Percentiles rank a stretch among this genome's conserved stretches.
These are phyloP conservation scores for Achatina immaculata DNA, from an alignment of 1,140 invertebrate genomes.

Conservation along the genomic window DNA sequence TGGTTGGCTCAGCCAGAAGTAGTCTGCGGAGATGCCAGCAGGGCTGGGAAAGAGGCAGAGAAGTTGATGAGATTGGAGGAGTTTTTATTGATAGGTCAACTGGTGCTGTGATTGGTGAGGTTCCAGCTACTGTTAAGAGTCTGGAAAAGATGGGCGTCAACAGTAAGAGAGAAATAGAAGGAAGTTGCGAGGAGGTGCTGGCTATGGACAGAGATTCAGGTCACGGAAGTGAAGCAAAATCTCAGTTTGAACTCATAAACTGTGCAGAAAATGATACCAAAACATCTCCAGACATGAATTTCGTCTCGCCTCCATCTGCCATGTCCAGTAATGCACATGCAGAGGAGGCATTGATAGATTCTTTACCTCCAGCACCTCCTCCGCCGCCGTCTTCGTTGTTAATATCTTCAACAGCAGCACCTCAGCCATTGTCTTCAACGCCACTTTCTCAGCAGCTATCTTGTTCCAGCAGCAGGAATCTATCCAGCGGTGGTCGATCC, in stretches of 20 bases:
- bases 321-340: background rate
- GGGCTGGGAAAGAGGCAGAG: conserved; percentile 22
- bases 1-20: conserved; percentile 13
- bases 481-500: conserved; percentile 6
- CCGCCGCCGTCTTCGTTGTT: conserved; percentile 3
- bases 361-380: background rate
- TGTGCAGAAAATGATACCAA: background rate
- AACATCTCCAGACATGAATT: background rate
- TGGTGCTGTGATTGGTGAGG: conserved; percentile 21
- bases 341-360: background rate
- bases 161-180: background rate
- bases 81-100: conserved; percentile 25
- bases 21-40: background rate
- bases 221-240: conserved; percentile 32
- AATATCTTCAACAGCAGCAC: conserved; percentile 2
- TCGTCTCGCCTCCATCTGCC: background rate
- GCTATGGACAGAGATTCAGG: conserved; percentile 33
- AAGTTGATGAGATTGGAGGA: conserved; percentile 29
- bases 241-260: conserved; percentile 11
- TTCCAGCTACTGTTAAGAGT: background rate
- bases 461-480: conserved; percentile 26
- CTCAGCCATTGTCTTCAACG: background rate
- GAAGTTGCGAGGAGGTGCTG: background rate
- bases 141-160: background rate
- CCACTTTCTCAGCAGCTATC: conserved; percentile 29